These are phyloP conservation scores for Polyodon spathula DNA, from an alignment of 2,113 vertebrate species.

Conservation along the genomic window DNA sequence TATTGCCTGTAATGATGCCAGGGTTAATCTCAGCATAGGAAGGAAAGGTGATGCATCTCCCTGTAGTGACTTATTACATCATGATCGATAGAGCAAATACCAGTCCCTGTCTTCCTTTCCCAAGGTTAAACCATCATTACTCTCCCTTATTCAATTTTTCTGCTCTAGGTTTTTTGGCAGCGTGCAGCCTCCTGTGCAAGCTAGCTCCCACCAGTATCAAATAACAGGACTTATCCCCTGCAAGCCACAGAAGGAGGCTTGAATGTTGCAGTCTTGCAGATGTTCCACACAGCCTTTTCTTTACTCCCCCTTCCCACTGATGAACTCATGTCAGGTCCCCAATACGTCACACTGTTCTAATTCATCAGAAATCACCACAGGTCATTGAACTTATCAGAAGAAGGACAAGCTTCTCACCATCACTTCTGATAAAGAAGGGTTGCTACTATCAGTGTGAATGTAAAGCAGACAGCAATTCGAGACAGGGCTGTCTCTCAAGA, in stretches of 20 bases:
- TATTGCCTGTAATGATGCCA: too few relatives aligned
- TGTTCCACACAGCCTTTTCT: constrained; percentile 2
- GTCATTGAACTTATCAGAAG: constrained; percentile 12
- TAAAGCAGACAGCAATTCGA: neutral
- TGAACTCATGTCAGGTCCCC: neutral
- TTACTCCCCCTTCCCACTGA: neutral
- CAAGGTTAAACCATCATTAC: constrained; percentile 23
- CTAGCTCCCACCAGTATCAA: constrained; percentile 15
- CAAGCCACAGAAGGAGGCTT: constrained; percentile 15
- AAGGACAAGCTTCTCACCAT: constrained; percentile 5
- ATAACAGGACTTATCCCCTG: constrained; percentile 19
- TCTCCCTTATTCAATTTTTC: constrained; percentile 2
- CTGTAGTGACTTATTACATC: constrained; percentile 1
- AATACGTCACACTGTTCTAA: constrained; percentile 3
- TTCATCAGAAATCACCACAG: constrained; percentile 7
- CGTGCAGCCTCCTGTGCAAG: constrained; percentile 15
- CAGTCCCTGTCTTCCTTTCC: constrained; percentile 5
- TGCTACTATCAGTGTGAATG: neutral
- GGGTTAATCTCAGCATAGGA: neutral
- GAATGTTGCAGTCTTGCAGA: constrained; percentile 21
- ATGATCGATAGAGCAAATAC: neutral
- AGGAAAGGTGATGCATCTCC: neutral
- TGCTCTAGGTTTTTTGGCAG: constrained; percentile 24
- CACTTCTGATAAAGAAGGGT: constrained; percentile 9
- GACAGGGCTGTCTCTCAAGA: constrained; percentile 1